A percentile compares a stretch with the other conserved stretches of the same genome.
These are phyloP conservation scores for Typhlichthys eigenmanni DNA, from an alignment of 2,797 vertebrate genomes.

Conservation along the genomic window DNA sequence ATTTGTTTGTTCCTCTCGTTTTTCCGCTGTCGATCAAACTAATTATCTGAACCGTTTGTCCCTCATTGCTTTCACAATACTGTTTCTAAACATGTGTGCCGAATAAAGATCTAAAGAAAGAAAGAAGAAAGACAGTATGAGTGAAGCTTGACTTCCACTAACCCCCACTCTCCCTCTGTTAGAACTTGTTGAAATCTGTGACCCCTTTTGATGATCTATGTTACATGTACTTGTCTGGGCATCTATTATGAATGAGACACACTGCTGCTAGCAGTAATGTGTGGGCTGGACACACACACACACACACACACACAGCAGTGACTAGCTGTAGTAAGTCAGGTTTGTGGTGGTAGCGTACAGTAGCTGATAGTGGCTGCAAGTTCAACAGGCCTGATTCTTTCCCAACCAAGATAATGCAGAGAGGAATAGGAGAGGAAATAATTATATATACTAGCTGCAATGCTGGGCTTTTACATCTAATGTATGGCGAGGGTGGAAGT, in stretches of 20 bases:
- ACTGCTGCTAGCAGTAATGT: constrained; percentile 71
- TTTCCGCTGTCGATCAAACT: background rate
- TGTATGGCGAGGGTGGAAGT: too few species aligned
- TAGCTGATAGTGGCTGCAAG: constrained; percentile 70
- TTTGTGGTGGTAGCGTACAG: constrained; percentile 56
- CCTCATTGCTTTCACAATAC: too few species aligned
- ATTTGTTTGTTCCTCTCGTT: background rate
- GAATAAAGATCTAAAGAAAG: too few species aligned
- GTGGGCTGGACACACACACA: constrained; percentile 55
- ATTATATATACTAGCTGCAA: too few species aligned
- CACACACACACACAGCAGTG: constrained; percentile 30
- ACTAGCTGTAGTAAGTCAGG: constrained; percentile 69
- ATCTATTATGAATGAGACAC: constrained; percentile 79
- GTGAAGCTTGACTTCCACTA: background rate
- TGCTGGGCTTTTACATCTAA: too few species aligned
- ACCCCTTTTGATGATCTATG: constrained; percentile 72
- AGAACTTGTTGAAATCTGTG: constrained; percentile 41
- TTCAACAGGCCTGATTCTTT: constrained; percentile 72
- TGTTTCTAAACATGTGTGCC: too few species aligned
- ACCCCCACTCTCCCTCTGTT: background rate
- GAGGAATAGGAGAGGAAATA: constrained; percentile 16
- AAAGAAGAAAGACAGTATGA: too few species aligned
- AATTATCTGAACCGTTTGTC: too few species aligned
- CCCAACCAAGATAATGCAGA: constrained; percentile 42
- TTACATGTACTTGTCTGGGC: constrained; percentile 63